phyloP scores from a whole-genome alignment of 2,888 invertebrate genomes.

The Phanerotoma sp. region DNA sequence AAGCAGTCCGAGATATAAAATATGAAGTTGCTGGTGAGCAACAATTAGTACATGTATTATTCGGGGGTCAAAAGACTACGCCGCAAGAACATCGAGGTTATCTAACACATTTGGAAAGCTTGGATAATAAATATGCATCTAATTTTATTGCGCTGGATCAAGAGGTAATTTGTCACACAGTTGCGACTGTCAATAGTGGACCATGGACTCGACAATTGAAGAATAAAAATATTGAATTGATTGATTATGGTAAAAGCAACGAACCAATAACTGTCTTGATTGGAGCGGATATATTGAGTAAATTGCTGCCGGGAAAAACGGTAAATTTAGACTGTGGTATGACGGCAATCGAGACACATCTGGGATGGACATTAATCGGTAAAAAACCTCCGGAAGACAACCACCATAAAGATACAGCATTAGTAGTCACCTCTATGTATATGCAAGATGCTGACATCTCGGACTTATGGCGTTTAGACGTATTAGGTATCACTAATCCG shows the following conservation, averaged over 20 bases:
- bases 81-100: constrained; percentile 28
- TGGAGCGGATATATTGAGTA: constrained; percentile 38
- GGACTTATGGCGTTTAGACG: no score
- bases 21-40: constrained; percentile 26
- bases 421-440: no score
- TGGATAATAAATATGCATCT: constrained; percentile 29
- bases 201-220: constrained; percentile 30
- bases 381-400: constrained; percentile 43
- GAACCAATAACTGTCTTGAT: constrained; percentile 34
- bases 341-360: constrained; percentile 36
- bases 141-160: constrained; percentile 29
- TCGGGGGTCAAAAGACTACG: constrained; percentile 32
- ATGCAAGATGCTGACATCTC: no score
- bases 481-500: background rate
- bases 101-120: constrained; percentile 25
- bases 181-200: constrained; percentile 25
- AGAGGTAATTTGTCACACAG: constrained; percentile 25
- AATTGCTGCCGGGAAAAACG: constrained; percentile 34
- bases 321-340: constrained; percentile 34
- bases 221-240: constrained; percentile 22
- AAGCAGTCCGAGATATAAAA: constrained; percentile 29
- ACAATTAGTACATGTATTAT: constrained; percentile 32
- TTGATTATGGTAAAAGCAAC: background rate
- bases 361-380: constrained; percentile 43
- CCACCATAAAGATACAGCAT: constrained; percentile 30